Percentiles rank a stretch among this genome's conserved stretches.
Conservation (phyloP, 2,888 invertebrate species). For the Clunio marinus region DNA sequence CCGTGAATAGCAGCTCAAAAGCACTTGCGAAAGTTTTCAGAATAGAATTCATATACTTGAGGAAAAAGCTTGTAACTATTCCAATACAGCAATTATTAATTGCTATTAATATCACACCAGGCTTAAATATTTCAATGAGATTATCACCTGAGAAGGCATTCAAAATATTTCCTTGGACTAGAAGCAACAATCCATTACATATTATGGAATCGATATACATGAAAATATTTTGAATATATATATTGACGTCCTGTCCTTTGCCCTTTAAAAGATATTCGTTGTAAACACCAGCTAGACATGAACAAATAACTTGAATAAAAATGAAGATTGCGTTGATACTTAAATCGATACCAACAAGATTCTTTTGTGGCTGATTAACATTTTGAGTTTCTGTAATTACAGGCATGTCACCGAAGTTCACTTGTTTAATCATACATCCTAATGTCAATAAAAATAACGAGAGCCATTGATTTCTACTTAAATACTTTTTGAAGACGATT, state of each 20-base stretch:
- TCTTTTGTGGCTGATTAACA: constrained; percentile 43
- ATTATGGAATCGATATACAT: constrained; percentile 93
- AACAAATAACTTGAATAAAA: constrained; percentile 78
- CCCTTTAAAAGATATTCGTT: constrained; percentile 91
- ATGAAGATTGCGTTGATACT: constrained; percentile 63
- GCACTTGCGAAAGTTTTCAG: constrained; percentile 94
- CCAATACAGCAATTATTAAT: constrained; percentile 87
- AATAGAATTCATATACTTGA: constrained; percentile 90
- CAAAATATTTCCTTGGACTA: constrained; percentile 61
- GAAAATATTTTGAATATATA: constrained; percentile 90
- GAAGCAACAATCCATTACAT: constrained; percentile 75
- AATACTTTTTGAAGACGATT: constrained; percentile 78
- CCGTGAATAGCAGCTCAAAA: constrained; percentile 84
- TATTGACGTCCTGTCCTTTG: constrained; percentile 75
- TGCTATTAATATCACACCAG: constrained; percentile 74
- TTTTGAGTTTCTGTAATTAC: constrained; percentile 29
- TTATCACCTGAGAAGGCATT: constrained; percentile 58
- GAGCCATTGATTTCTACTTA: constrained; percentile 80
- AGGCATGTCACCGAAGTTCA: constrained; percentile 53
- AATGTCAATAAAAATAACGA: constrained; percentile 79
- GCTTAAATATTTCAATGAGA: constrained; percentile 58
- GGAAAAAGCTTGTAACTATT: constrained; percentile 88
- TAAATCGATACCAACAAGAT: constrained; percentile 51
- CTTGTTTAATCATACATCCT: constrained; percentile 88
- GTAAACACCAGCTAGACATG: constrained; percentile 92